These are phyloP conservation scores for Atractosteus spatula DNA, from an alignment of 2,113 vertebrate genomes.

Conservation along the genomic window DNA sequence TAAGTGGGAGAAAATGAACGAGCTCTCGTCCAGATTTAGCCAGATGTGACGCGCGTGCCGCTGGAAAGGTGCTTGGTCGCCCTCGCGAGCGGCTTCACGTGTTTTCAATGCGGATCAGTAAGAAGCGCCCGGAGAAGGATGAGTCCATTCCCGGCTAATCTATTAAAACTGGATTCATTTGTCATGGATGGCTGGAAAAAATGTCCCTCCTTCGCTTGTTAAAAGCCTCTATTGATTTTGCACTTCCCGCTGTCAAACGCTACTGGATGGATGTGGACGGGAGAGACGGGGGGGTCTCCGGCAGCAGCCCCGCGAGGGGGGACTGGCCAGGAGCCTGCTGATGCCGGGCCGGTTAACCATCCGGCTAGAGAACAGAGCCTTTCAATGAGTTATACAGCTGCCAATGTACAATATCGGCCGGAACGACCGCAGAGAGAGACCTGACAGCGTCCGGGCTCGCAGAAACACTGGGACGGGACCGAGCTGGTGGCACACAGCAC, in stretches of 20 bases:
- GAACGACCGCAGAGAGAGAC: no score
- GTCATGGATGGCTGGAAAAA: not conserved
- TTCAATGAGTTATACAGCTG: no score
- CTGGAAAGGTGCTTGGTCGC: not conserved
- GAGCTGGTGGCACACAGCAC: no score
- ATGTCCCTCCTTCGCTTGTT: not conserved
- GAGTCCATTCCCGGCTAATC: not conserved
- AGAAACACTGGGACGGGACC: no score
- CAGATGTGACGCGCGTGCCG: not conserved
- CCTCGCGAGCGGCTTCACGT: not conserved
- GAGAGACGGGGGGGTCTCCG: no score
- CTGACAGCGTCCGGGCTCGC: no score
- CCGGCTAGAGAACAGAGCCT: not conserved
- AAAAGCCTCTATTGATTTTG: constrained; percentile 13
- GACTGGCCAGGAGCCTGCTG: no score
- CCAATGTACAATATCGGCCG: no score
- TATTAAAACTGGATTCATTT: constrained; percentile 5
- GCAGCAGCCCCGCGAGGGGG: not conserved
- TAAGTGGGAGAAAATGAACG: not conserved
- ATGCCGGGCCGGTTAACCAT: not conserved
- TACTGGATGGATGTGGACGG: not conserved
- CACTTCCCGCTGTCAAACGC: not conserved
- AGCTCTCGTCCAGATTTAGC: not conserved
- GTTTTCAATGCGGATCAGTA: not conserved
- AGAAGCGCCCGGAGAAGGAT: not conserved